A percentile compares a stretch with the other conserved stretches of the same genome.
Conservation (phyloP, 2,888 invertebrate species). For the Iphiclides podalirius region DNA sequence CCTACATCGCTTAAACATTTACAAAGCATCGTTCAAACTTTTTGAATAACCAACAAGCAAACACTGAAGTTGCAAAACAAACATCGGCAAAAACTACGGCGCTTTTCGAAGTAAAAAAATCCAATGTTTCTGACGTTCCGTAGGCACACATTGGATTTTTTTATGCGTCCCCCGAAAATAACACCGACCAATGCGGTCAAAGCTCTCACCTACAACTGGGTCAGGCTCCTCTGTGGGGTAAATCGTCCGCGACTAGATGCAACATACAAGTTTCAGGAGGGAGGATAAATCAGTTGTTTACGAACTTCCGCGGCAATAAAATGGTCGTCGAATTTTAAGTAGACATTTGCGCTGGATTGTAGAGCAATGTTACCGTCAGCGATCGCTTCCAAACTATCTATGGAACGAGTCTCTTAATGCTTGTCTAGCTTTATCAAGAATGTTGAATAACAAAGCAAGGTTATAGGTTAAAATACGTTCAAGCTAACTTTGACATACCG, state of each 20-base stretch:
- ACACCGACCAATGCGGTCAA: constrained; percentile 8
- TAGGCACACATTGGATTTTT: constrained; percentile 6
- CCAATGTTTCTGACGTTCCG: no score
- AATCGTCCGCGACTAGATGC: constrained; percentile 7
- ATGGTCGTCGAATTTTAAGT: constrained; percentile 16
- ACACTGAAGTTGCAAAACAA: constrained; percentile 1
- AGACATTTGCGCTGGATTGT: neutral
- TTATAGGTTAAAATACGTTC: no score
- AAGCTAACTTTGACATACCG: no score
- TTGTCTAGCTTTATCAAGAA: no score
- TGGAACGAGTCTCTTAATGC: no score
- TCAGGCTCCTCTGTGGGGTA: constrained; percentile 9
- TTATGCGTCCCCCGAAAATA: constrained; percentile 14
- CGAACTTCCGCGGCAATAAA: neutral
- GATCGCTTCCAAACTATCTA: no score
- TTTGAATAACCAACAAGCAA: no score
- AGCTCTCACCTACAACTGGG: constrained; percentile 10
- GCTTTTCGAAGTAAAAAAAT: no score
- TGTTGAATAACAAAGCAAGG: no score
- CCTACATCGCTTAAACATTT: no score
- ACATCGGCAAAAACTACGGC: neutral
- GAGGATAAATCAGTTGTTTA: constrained; percentile 5
- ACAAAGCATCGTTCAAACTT: no score
- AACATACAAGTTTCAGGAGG: constrained; percentile 2
- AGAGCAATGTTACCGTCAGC: neutral